phyloP scores from a whole-genome alignment of 53 echinoderm and acorn worm genomes.

The Arbacia lixula region DNA sequence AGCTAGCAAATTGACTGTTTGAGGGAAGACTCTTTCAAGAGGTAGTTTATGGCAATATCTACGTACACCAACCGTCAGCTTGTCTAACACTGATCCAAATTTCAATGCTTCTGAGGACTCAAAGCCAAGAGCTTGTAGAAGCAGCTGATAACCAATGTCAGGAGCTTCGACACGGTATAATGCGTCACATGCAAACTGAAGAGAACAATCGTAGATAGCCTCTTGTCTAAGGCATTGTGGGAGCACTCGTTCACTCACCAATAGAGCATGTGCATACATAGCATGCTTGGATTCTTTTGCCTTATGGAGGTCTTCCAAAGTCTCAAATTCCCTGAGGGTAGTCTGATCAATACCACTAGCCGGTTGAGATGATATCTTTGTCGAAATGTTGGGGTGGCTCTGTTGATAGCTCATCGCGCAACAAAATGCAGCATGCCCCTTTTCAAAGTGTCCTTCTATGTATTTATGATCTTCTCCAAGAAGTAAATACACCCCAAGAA shows the following conservation, averaged over 20 bases:
- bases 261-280: not conserved
- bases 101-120: not conserved
- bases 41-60: not conserved
- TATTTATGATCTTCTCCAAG: not conserved
- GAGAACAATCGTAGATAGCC: not conserved
- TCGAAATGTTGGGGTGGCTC: too few species aligned
- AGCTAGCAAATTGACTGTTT: too few species aligned
- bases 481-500: constrained; percentile 1
- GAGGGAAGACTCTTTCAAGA: too few species aligned
- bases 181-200: not conserved
- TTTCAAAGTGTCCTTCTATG: too few species aligned
- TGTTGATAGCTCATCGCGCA: not conserved
- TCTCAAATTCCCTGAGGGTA: not conserved
- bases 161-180: not conserved
- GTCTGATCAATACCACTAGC: not conserved
- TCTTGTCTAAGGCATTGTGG: not conserved
- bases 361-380: not conserved
- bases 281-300: not conserved
- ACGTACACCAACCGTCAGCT: not conserved
- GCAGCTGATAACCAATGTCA: not conserved
- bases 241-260: not conserved
- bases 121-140: not conserved
- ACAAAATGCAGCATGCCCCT: not conserved
- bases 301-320: not conserved
- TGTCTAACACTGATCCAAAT: not conserved